Percentiles rank a stretch among this genome's conserved stretches.
These are phyloP conservation scores for Brenthis ino DNA, from an alignment of 2,888 invertebrate species.

Conservation along the genomic window DNA sequence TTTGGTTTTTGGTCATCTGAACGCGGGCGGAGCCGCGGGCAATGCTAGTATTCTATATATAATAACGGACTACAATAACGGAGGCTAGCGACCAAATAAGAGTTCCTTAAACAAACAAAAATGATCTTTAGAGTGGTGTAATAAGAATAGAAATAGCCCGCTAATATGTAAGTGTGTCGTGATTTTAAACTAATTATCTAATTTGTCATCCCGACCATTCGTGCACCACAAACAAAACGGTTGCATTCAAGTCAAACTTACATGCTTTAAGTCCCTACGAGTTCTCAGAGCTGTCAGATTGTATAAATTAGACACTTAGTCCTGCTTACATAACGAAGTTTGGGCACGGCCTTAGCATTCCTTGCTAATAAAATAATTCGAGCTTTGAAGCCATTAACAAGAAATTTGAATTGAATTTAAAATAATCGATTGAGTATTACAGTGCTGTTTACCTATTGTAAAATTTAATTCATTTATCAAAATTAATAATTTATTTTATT, in stretches of 20 bases:
- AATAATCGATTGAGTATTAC: no score
- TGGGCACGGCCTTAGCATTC: slow-evolving; percentile 65
- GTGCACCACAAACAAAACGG: slow-evolving; percentile 44
- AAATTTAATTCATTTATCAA: no score
- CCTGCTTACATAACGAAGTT: slow-evolving; percentile 54
- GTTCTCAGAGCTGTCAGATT: slow-evolving; percentile 63
- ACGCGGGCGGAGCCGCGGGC: no score
- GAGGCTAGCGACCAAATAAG: slow-evolving; percentile 32
- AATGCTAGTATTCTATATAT: slow-evolving; percentile 16
- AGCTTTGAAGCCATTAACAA: neutral
- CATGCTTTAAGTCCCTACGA: slow-evolving; percentile 43
- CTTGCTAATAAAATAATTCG: slow-evolving; percentile 38
- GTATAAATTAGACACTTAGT: slow-evolving; percentile 64
- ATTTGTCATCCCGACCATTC: slow-evolving; percentile 62
- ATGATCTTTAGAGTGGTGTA: slow-evolving; percentile 41
- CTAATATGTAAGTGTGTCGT: slow-evolving; percentile 46
- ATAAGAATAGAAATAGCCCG: slow-evolving; percentile 43
- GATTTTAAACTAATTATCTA: slow-evolving; percentile 62
- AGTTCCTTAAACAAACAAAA: slow-evolving; percentile 32
- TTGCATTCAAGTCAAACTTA: slow-evolving; percentile 47
- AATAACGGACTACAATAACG: slow-evolving; percentile 35
- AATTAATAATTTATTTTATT: no score
- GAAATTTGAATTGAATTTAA: no score
- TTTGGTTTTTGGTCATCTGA: no score
- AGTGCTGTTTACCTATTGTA: no score